A percentile compares a stretch with the other conserved stretches of the same genome.
Evolutionary conservation across 92 coral and sea anemone genomes (phyloP).

Genomic region (Porites rus): DNA sequence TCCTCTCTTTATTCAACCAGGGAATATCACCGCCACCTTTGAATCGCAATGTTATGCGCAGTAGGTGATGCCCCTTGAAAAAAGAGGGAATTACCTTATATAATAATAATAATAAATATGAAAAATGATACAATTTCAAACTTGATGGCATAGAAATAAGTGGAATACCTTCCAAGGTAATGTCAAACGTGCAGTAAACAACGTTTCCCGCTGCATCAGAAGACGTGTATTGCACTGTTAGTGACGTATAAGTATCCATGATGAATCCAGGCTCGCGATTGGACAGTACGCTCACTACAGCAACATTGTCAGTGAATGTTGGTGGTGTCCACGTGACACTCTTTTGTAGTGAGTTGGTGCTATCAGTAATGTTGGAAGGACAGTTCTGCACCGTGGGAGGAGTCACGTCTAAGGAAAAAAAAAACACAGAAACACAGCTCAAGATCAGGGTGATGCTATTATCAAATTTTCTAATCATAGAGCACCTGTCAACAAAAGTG

Average conservation of each 20-base stretch:
- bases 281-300: constrained; percentile 65
- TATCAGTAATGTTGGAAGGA: constrained; percentile 60
- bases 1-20: too few relatives aligned
- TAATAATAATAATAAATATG: too few relatives aligned
- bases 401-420: constrained; percentile 65
- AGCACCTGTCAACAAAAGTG: too few relatives aligned
- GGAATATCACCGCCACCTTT: too few relatives aligned
- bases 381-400: constrained; percentile 77
- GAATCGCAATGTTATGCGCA: too few relatives aligned
- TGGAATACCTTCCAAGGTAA: constrained; percentile 69
- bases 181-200: constrained; percentile 74
- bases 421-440: neutral
- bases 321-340: constrained; percentile 88
- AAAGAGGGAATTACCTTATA: too few relatives aligned
- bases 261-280: constrained; percentile 86
- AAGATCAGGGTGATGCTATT: too few relatives aligned
- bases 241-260: constrained; percentile 78
- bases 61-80: too few relatives aligned
- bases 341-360: constrained; percentile 46
- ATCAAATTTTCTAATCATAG: too few relatives aligned
- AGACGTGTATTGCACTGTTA: constrained; percentile 81
- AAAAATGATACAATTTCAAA: too few relatives aligned
- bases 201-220: constrained; percentile 90
- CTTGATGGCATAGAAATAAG: constrained; percentile 19
- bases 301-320: constrained; percentile 92